Percentiles rank a stretch among this genome's conserved stretches.
Evolutionary conservation across 2,113 vertebrate genomes (phyloP).

Genomic region (Falco punctatus): DNA sequence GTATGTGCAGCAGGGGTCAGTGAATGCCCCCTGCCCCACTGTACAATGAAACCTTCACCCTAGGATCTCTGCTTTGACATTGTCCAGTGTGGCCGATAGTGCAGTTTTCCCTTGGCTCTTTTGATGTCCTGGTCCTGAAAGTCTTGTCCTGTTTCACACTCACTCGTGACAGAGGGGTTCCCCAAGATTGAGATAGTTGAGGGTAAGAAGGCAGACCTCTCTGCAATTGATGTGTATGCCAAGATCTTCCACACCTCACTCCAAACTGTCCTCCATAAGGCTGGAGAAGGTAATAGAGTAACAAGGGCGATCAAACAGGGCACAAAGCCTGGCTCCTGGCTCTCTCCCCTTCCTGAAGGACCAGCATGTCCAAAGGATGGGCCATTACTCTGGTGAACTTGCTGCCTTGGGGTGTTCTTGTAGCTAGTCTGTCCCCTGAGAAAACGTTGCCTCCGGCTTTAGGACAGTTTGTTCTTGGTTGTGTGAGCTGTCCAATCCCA

Average conservation of each 20-base stretch:
- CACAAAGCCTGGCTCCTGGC: neutral
- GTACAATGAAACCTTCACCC: neutral
- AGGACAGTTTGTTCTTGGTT: slow-evolving; percentile 15
- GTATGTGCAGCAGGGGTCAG: neutral
- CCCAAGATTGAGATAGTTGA: neutral
- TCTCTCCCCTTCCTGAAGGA: neutral
- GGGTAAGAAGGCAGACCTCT: neutral
- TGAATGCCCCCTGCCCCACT: neutral
- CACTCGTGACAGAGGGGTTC: neutral
- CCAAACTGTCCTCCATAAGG: neutral
- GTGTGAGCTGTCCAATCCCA: slow-evolving; percentile 11
- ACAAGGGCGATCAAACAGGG: neutral
- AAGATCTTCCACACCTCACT: neutral
- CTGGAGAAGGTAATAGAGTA: neutral
- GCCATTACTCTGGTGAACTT: neutral
- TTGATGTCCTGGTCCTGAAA: neutral
- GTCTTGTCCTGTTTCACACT: neutral
- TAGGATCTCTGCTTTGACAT: neutral
- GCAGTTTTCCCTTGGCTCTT: neutral
- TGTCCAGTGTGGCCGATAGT: fast-evolving
- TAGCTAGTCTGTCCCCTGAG: neutral
- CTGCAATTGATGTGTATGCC: neutral
- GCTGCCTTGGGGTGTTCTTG: neutral
- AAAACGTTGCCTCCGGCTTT: neutral
- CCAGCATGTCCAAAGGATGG: neutral